phyloP scores from a whole-genome alignment of 2,888 invertebrate genomes.

The Aporophyla nigra region DNA sequence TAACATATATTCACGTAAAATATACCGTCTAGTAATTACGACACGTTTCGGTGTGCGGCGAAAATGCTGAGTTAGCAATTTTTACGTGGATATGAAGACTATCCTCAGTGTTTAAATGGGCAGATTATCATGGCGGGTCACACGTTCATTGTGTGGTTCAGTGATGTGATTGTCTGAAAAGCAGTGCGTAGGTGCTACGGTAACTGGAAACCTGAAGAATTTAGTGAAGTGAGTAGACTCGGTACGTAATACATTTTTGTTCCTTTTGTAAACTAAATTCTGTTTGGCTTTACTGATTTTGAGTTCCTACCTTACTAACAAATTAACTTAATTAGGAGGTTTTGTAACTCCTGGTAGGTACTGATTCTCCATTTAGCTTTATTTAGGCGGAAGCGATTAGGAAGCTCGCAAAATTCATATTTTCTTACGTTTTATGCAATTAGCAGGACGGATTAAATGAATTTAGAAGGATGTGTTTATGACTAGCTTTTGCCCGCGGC shows the following conservation, averaged over 20 bases:
- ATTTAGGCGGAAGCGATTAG: too few species aligned
- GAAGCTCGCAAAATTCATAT: too few species aligned
- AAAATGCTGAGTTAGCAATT: slow-evolving; percentile 60
- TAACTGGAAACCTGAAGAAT: slow-evolving; percentile 9
- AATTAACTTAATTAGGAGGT: background rate
- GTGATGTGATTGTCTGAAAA: slow-evolving; percentile 39
- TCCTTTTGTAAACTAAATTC: background rate
- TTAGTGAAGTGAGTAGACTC: slow-evolving; percentile 6
- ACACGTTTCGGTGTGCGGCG: slow-evolving; percentile 69
- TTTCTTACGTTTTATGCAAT: too few species aligned
- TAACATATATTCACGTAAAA: slow-evolving; percentile 63
- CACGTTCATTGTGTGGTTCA: slow-evolving; percentile 28
- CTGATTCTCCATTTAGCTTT: too few species aligned
- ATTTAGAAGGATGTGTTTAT: too few species aligned
- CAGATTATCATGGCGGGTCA: slow-evolving; percentile 16
- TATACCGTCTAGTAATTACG: slow-evolving; percentile 40
- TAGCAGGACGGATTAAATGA: too few species aligned
- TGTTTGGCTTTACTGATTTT: background rate
- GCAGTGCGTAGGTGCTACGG: background rate
- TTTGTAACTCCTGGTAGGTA: background rate
- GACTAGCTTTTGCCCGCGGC: too few species aligned
- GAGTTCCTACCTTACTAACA: background rate
- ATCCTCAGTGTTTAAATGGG: slow-evolving; percentile 60
- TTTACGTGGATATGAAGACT: slow-evolving; percentile 34
- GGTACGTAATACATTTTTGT: background rate